phyloP scores from a whole-genome alignment of 2,888 invertebrate species.

The Odiellus spinosus region DNA sequence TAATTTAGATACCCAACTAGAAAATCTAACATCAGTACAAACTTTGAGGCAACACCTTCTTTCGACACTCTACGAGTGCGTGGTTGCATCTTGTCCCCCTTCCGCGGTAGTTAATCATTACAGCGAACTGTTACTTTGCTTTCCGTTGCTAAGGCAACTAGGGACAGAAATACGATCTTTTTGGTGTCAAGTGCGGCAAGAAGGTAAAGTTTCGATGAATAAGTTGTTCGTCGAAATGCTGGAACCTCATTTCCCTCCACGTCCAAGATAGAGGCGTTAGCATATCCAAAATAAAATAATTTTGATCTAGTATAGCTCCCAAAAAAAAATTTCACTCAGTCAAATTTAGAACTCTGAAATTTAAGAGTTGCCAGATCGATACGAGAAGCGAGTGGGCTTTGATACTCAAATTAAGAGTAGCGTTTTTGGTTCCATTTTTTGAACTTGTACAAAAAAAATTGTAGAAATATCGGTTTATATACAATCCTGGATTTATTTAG shows the following conservation, averaged over 20 bases:
- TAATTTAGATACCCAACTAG: conserved; percentile 73
- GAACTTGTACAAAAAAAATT: too few relatives aligned
- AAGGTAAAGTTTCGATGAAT: conserved; percentile 81
- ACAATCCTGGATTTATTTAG: too few relatives aligned
- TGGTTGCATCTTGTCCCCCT: conserved; percentile 42
- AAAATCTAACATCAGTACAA: conserved; percentile 66
- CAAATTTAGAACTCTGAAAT: too few relatives aligned
- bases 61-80: conserved; percentile 70
- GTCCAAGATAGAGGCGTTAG: neutral
- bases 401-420: too few relatives aligned
- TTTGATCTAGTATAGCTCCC: too few relatives aligned
- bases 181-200: conserved; percentile 74
- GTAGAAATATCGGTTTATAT: too few relatives aligned
- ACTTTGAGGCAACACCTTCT: conserved; percentile 76
- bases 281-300: too few relatives aligned
- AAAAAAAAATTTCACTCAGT: too few relatives aligned
- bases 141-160: conserved; percentile 76
- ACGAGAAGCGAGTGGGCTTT: too few relatives aligned
- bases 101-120: conserved; percentile 43
- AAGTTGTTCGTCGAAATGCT: conserved; percentile 51
- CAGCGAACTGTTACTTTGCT: conserved; percentile 58
- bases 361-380: too few relatives aligned
- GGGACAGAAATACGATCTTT: conserved; percentile 76
- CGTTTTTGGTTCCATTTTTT: too few relatives aligned
- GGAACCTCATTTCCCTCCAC: conserved; percentile 16